phyloP scores from a whole-genome alignment of 53 echinoderm and acorn worm species.

The Antedon mediterranea region DNA sequence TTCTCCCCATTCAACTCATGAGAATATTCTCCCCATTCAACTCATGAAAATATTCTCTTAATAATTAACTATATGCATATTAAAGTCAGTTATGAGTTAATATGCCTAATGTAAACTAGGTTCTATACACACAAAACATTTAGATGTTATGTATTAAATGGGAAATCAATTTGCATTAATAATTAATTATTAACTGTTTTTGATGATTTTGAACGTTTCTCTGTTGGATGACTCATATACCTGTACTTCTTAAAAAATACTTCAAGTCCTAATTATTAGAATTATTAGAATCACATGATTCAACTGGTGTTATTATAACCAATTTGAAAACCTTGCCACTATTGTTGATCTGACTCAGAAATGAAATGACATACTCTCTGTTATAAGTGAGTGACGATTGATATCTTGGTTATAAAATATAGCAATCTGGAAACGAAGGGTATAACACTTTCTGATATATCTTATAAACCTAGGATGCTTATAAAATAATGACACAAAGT shows the following conservation, averaged over 20 bases:
- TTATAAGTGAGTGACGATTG: neutral
- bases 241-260: neutral
- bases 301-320: neutral
- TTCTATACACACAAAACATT: no score
- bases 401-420: neutral
- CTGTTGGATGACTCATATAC: neutral
- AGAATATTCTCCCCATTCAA: no score
- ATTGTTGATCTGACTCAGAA: neutral
- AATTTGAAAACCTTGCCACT: neutral
- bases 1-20: no score
- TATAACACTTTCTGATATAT: no score
- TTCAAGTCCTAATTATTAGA: neutral
- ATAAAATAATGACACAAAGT: neutral
- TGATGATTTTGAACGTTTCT: neutral
- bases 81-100: no score
- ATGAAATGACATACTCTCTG: neutral
- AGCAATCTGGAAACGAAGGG: neutral
- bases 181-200: no score
- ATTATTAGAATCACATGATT: neutral
- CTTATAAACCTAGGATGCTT: neutral
- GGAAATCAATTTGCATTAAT: no score
- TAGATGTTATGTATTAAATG: no score
- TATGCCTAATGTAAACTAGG: no score
- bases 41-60: no score
- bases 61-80: no score